These are phyloP conservation scores for Chinchilla lanigera DNA, from an alignment of 2,113 vertebrate species.

Conservation along the genomic window DNA sequence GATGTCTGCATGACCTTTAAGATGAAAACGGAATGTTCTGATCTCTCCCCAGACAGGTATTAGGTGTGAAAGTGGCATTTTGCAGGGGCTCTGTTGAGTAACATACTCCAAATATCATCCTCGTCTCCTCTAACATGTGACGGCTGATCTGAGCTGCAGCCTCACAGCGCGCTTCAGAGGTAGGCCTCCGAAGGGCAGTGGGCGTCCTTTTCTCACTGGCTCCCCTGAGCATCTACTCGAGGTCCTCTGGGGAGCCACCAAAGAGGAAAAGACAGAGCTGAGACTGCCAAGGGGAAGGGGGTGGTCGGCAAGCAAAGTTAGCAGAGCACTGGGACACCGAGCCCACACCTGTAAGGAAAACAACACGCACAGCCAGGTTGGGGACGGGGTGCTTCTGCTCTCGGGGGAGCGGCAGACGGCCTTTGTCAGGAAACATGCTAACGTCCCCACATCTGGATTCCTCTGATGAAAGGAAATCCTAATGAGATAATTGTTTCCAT, in stretches of 20 bases:
- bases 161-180: background rate
- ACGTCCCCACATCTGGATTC: slow-evolving; percentile 24
- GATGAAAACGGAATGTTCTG: slow-evolving; percentile 64
- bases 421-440: background rate
- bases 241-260: background rate
- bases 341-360: background rate
- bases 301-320: background rate
- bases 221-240: accelerated
- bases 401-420: background rate
- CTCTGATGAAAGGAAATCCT: slow-evolving; percentile 68
- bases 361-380: background rate
- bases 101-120: slow-evolving; percentile 45
- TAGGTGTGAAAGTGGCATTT: slow-evolving; percentile 60
- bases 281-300: background rate
- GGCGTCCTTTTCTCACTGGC: background rate
- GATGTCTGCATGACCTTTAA: slow-evolving; percentile 69
- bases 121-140: background rate
- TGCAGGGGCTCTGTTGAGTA: background rate
- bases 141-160: background rate
- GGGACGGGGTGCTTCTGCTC: background rate
- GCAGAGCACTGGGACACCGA: background rate
- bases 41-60: slow-evolving; percentile 68
- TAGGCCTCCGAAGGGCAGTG: accelerated
- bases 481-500: slow-evolving; percentile 64
- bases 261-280: background rate